Conservation (phyloP, 2,113 vertebrate species). For the Euleptes europaea region DNA sequence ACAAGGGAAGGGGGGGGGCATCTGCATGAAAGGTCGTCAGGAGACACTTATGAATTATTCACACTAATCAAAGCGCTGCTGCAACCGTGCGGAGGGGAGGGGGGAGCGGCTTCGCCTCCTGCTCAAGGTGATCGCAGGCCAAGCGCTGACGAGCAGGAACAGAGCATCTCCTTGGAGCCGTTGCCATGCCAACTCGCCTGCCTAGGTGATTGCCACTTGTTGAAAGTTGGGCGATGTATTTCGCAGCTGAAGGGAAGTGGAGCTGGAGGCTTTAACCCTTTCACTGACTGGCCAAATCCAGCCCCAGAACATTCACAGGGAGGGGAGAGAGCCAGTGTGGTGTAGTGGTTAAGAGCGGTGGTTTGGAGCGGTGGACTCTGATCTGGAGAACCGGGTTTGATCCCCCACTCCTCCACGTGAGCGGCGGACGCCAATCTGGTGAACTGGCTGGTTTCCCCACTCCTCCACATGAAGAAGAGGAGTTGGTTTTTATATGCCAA, state of each 20-base stretch:
- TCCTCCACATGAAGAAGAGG: too few species aligned
- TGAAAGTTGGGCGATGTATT: neutral
- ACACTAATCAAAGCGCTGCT: neutral
- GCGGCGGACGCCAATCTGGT: too few species aligned
- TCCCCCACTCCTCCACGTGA: too few species aligned
- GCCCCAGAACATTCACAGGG: too few species aligned
- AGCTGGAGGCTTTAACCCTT: neutral
- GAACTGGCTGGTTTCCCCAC: too few species aligned
- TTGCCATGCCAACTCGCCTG: constrained; percentile 14
- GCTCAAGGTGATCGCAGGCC: neutral
- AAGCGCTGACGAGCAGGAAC: neutral
- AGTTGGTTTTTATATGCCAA: too few species aligned
- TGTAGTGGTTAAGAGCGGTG: too few species aligned
- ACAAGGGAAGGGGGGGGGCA: neutral
- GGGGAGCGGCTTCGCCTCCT: neutral
- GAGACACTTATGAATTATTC: constrained; percentile 30
- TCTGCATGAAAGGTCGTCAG: neutral
- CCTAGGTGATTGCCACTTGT: constrained; percentile 10
- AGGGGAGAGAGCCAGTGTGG: too few species aligned
- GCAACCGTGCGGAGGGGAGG: neutral
- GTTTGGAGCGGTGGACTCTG: too few species aligned
- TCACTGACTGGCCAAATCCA: neutral
- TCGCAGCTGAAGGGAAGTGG: neutral
- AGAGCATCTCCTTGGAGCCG: neutral
- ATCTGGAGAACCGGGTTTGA: too few species aligned